A percentile compares a stretch with the other conserved stretches of the same genome.
Conservation (phyloP, 30 jellyfish, hydroid and myxozoan genomes). For the Pelagia noctiluca region DNA sequence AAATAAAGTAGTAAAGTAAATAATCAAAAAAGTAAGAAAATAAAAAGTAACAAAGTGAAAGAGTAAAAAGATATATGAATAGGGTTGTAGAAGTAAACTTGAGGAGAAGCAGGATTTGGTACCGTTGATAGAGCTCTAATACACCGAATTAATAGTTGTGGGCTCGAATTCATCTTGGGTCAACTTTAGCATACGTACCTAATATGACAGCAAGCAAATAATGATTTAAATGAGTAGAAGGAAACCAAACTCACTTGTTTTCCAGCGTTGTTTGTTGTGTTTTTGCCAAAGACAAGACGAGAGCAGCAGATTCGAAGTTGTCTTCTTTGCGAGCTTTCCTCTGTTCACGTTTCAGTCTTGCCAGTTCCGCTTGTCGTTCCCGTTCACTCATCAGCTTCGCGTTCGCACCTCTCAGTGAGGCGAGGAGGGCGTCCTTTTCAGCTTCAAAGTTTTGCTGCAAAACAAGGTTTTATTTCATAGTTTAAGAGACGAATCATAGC, state of each 20-base stretch:
- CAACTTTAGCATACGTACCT: too few species aligned
- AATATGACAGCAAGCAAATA: background rate
- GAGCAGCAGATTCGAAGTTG: constrained; percentile 82
- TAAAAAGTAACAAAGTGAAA: too few species aligned
- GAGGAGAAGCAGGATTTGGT: too few species aligned
- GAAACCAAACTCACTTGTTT: constrained; percentile 62
- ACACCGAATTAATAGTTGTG: too few species aligned
- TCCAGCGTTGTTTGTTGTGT: constrained; percentile 70
- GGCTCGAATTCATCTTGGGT: too few species aligned
- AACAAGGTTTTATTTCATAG: too few species aligned
- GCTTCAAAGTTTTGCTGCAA: constrained; percentile 80
- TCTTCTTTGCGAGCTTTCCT: constrained; percentile 77
- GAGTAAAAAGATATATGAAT: too few species aligned
- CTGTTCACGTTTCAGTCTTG: constrained; percentile 86
- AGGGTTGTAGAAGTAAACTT: too few species aligned
- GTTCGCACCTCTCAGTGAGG: constrained; percentile 60
- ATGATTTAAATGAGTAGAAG: background rate
- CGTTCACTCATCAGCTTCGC: constrained; percentile 68
- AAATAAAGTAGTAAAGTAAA: too few species aligned
- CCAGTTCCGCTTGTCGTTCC: constrained; percentile 76
- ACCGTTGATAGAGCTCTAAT: too few species aligned
- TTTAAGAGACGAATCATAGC: too few species aligned
- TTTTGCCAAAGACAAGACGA: constrained; percentile 76
- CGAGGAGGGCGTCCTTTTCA: constrained; percentile 81
- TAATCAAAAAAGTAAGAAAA: background rate